phyloP scores from a whole-genome alignment of 2,888 invertebrate genomes.

The Polyploca ridens region DNA sequence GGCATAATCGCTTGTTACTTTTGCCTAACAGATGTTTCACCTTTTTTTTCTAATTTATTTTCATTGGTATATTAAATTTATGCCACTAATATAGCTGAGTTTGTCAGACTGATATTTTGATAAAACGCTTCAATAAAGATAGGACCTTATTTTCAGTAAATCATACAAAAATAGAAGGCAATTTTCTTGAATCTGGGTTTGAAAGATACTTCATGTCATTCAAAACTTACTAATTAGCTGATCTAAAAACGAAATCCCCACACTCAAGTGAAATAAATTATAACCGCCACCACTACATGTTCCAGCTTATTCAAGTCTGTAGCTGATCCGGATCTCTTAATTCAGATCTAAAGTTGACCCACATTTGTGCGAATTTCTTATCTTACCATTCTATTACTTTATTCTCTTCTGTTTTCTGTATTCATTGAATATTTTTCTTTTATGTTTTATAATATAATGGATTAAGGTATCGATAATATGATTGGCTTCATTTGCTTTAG shows the following conservation, averaged over 20 bases:
- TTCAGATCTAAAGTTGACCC: not conserved
- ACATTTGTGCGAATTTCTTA: not conserved
- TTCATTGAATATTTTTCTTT: not conserved
- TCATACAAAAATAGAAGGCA: no score
- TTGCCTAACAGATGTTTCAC: not conserved
- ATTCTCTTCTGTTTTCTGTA: not conserved
- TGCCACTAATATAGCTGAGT: no score
- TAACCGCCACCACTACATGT: not conserved
- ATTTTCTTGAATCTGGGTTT: no score
- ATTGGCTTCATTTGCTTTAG: not conserved
- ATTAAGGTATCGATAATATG: not conserved
- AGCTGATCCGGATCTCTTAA: not conserved
- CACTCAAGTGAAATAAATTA: no score
- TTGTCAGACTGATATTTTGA: no score
- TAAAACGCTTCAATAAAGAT: no score
- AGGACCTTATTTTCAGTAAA: no score
- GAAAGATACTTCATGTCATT: no score
- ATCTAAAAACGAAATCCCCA: no score
- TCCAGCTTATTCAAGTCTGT: not conserved
- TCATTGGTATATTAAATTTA: not conserved
- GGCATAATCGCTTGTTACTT: constrained; percentile 12
- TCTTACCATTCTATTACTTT: not conserved
- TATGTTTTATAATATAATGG: not conserved
- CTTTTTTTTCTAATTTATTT: not conserved
- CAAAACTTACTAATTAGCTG: no score